A percentile compares a stretch with the other conserved stretches of the same genome.
phyloP scores from a whole-genome alignment of 2,113 vertebrate genomes.

The Upupa epops region DNA sequence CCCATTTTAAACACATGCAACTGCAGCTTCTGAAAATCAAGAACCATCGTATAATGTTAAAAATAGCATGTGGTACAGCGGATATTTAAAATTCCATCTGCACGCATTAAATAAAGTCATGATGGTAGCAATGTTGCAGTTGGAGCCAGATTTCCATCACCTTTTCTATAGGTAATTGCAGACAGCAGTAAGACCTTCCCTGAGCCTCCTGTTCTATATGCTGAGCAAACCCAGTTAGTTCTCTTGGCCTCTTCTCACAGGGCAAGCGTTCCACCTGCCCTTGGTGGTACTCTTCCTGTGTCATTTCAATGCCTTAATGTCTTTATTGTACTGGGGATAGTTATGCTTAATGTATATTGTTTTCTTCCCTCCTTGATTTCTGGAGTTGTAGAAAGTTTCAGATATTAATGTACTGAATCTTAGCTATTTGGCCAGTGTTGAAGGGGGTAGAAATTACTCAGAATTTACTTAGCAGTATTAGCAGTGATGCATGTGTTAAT shows the following conservation, averaged over 20 bases:
- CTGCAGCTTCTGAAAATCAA: neutral
- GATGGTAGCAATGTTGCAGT: neutral
- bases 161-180: neutral
- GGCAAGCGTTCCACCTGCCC: neutral
- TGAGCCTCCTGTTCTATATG: neutral
- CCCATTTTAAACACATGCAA: neutral
- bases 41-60: neutral
- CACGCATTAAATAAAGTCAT: neutral
- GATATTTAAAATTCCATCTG: neutral
- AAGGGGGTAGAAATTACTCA: neutral
- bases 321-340: neutral
- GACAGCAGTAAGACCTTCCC: neutral
- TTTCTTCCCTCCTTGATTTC: neutral
- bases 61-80: neutral
- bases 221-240: neutral
- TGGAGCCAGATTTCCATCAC: neutral
- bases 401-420: neutral
- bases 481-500: neutral
- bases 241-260: neutral
- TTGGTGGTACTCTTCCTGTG: neutral
- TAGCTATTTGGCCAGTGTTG: neutral
- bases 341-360: neutral
- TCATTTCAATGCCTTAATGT: neutral
- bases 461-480: neutral
- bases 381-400: neutral